These are phyloP conservation scores for Monopterus albus DNA, from an alignment of 2,113 vertebrate genomes.

Conservation along the genomic window DNA sequence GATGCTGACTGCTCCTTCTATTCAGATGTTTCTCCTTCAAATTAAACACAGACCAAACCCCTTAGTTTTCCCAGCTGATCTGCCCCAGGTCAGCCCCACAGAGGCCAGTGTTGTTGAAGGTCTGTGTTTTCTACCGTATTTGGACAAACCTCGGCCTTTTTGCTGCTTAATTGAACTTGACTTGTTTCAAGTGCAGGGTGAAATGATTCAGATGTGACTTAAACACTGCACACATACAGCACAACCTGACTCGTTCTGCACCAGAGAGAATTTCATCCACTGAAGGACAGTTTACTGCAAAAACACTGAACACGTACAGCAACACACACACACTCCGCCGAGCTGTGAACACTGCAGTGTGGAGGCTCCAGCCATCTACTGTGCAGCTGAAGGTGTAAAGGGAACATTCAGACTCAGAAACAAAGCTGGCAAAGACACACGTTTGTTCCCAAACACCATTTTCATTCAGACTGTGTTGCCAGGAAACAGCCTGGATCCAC, in stretches of 20 bases:
- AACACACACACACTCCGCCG: neutral
- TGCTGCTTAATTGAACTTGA: slow-evolving; percentile 15
- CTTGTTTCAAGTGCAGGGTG: neutral
- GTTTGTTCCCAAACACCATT: slow-evolving; percentile 22
- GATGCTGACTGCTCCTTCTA: no score
- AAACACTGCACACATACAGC: neutral
- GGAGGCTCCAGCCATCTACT: neutral
- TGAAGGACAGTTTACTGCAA: slow-evolving; percentile 39
- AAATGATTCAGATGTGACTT: no score
- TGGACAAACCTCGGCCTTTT: no score
- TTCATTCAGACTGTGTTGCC: slow-evolving; percentile 28
- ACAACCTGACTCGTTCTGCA: neutral
- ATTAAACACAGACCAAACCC: no score
- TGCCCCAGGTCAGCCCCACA: no score
- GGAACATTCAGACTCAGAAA: slow-evolving; percentile 1
- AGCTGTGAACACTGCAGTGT: slow-evolving; percentile 4
- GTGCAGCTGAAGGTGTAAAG: slow-evolving; percentile 23
- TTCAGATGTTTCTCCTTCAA: no score
- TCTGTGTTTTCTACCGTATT: neutral
- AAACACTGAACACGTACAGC: slow-evolving; percentile 8
- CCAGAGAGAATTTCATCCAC: slow-evolving; percentile 29
- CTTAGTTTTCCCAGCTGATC: no score
- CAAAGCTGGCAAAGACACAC: slow-evolving; percentile 33
- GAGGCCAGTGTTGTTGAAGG: neutral
- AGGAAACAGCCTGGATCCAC: slow-evolving; percentile 20